phyloP scores from a whole-genome alignment of 2,113 vertebrate species.

The Lampris megalopsis region DNA sequence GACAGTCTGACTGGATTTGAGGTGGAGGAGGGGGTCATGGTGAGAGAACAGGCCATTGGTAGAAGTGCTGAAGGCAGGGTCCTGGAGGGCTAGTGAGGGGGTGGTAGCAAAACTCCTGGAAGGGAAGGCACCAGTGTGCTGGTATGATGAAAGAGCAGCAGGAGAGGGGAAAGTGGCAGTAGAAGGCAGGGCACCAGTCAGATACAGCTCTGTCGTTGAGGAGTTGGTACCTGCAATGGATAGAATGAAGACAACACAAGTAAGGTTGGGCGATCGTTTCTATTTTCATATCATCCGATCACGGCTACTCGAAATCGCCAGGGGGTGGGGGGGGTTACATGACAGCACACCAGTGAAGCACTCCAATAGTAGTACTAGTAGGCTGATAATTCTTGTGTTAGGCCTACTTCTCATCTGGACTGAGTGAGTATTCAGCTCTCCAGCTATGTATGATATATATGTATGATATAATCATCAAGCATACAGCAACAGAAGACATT shows the following conservation, averaged over 20 bases:
- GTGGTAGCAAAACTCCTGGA: constrained; percentile 90
- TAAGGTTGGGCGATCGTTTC: neutral
- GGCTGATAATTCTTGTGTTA: too few relatives aligned
- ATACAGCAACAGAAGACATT: too few relatives aligned
- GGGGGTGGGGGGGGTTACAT: too few relatives aligned
- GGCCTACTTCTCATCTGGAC: too few relatives aligned
- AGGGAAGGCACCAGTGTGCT: constrained; percentile 91
- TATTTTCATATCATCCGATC: too few relatives aligned
- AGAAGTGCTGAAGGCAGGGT: constrained; percentile 91
- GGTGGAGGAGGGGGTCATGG: constrained; percentile 91
- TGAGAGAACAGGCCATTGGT: constrained; percentile 91
- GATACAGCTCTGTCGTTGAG: constrained; percentile 92
- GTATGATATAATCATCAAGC: too few relatives aligned
- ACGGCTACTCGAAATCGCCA: too few relatives aligned
- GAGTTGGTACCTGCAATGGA: constrained; percentile 89
- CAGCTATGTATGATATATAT: too few relatives aligned
- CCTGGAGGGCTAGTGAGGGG: constrained; percentile 91
- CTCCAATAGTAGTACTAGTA: too few relatives aligned
- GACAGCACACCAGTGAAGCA: too few relatives aligned
- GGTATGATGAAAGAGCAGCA: constrained; percentile 90
- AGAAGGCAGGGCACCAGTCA: constrained; percentile 93
- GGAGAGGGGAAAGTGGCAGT: constrained; percentile 92
- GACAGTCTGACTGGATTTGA: constrained; percentile 91
- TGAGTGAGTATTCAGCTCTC: too few relatives aligned
- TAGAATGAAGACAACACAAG: constrained; percentile 23